A percentile compares a stretch with the other conserved stretches of the same genome.
These are phyloP conservation scores for Zygaena filipendulae DNA, from an alignment of 2,888 invertebrate species.

Conservation along the genomic window DNA sequence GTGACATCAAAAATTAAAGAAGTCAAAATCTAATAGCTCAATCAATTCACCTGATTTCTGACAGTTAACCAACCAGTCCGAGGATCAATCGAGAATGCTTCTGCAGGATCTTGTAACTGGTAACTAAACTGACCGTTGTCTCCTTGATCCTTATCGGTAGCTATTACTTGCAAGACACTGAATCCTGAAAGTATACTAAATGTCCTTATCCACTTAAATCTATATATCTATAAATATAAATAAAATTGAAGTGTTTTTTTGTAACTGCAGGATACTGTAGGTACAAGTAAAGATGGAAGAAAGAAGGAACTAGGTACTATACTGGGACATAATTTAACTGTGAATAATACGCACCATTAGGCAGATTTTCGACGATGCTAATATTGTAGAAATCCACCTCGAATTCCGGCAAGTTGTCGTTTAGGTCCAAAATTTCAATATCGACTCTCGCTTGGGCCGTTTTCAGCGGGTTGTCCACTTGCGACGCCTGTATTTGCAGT, in stretches of 20 bases:
- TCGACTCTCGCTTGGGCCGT: constrained; percentile 79
- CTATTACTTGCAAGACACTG: constrained; percentile 73
- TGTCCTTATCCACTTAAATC: too few species aligned
- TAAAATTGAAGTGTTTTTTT: too few species aligned
- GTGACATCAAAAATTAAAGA: not conserved
- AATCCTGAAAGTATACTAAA: constrained; percentile 51
- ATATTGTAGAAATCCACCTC: constrained; percentile 92
- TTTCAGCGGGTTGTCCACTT: constrained; percentile 81
- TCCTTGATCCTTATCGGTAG: constrained; percentile 84
- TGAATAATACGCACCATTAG: constrained; percentile 83
- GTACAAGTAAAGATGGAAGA: too few species aligned
- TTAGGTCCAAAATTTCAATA: constrained; percentile 79
- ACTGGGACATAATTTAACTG: too few species aligned
- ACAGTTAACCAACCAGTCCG: constrained; percentile 89
- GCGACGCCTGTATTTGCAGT: constrained; percentile 81
- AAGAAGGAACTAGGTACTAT: too few species aligned
- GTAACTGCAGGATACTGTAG: too few species aligned
- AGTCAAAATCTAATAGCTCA: not conserved
- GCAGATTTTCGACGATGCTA: constrained; percentile 91
- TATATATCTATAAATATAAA: too few species aligned
- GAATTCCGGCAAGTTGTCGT: constrained; percentile 88
- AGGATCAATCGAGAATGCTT: constrained; percentile 84
- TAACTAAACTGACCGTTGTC: constrained; percentile 88
- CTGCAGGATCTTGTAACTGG: constrained; percentile 76
- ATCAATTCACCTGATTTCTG: constrained; percentile 64